Evolutionary conservation across 2,797 vertebrate genomes (phyloP).

Genomic region (Streptopelia turtur): DNA sequence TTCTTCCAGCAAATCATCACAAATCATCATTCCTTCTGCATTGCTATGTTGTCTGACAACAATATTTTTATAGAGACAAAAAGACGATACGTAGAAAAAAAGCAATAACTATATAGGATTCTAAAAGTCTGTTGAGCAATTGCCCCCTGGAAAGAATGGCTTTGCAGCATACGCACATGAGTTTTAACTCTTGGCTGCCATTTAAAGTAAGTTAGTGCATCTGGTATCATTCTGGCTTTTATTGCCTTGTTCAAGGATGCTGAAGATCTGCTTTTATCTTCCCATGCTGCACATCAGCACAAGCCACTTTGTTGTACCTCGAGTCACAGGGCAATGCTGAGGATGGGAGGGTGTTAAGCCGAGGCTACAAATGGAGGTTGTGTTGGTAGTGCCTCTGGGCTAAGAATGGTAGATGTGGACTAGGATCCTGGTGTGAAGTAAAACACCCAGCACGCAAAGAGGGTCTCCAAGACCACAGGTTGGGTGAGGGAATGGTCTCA

Average conservation of each 20-base stretch:
- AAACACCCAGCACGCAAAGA: neutral
- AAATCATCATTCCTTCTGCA: neutral
- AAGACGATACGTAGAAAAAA: slow-evolving; percentile 2
- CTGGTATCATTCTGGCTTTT: neutral
- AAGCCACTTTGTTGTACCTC: neutral
- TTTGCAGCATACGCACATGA: neutral
- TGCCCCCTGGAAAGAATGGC: slow-evolving; percentile 14
- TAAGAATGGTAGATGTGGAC: neutral
- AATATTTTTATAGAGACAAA: neutral
- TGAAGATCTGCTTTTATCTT: neutral
- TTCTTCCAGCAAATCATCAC: slow-evolving; percentile 30
- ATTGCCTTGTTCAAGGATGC: neutral
- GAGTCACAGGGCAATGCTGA: neutral
- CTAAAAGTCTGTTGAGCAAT: slow-evolving; percentile 36
- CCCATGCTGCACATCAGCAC: neutral
- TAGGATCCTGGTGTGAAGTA: neutral
- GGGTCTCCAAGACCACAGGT: accelerated
- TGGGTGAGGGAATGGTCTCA: neutral
- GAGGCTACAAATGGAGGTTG: neutral
- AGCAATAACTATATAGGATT: neutral
- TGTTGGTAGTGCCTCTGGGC: neutral
- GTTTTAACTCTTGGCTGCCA: slow-evolving; percentile 9
- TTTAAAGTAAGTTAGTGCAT: neutral
- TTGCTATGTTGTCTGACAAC: slow-evolving; percentile 5
- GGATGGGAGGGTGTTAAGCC: neutral